A percentile compares a stretch with the other conserved stretches of the same genome.
Conservation (phyloP, 2,797 vertebrate genomes). For the Threskiornis aethiopicus region DNA sequence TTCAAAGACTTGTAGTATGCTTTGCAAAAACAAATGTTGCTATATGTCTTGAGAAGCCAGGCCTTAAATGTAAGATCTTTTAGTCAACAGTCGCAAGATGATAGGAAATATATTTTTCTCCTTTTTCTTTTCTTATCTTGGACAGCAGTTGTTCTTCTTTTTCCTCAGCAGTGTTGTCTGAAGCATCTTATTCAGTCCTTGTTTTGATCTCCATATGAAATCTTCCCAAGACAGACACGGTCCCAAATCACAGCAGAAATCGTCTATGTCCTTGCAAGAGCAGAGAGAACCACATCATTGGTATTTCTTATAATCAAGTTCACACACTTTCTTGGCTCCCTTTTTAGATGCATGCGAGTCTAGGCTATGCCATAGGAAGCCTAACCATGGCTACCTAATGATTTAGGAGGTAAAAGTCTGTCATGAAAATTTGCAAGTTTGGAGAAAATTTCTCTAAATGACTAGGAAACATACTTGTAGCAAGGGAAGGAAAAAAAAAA, state of each 20-base stretch:
- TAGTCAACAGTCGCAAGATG: neutral
- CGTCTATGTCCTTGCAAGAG: neutral
- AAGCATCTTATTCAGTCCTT: neutral
- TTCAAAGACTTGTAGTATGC: neutral
- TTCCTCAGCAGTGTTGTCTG: neutral
- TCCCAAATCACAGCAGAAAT: neutral
- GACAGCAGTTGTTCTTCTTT: neutral
- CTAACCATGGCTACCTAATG: neutral
- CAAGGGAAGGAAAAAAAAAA: rapidly evolving
- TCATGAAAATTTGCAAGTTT: neutral
- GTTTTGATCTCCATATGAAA: neutral
- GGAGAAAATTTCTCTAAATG: neutral
- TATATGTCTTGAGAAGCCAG: neutral
- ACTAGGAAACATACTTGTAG: neutral
- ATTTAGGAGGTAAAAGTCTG: neutral
- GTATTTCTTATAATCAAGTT: neutral
- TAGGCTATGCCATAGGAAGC: neutral
- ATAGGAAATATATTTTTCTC: neutral
- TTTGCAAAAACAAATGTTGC: neutral
- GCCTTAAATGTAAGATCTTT: neutral
- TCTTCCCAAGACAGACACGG: neutral
- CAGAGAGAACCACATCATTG: neutral
- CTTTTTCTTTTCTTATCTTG: neutral
- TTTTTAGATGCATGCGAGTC: rapidly evolving
- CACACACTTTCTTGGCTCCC: neutral